Evolutionary conservation across 2,797 vertebrate genomes (phyloP), one percentile per base, ranked within the genome.

Genomic region (Manis crassicaudata): DNA sequence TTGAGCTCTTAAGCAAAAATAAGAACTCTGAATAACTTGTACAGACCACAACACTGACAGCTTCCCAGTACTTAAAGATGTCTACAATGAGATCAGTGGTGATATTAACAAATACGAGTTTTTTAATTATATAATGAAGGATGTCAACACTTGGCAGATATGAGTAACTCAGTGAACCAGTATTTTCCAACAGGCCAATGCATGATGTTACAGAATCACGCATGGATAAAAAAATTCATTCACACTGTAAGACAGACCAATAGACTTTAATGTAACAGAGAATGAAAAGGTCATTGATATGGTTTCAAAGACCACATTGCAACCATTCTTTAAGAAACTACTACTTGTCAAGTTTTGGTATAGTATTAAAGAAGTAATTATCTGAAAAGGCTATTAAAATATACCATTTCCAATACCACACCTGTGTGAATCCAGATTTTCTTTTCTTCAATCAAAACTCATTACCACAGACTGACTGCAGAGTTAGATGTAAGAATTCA

Each of bases 241-340:
- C 56, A 86, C 0, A 21, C 35, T 79, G 16, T 3, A 68, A 90
- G 54, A 86, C 6, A 91, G 18, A 93, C 32, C 40, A 75, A 93
- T 13, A 60, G 17, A 94, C 65, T 77, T 91, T 80, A 94, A 90
- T 82, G 29, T 43, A 82, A 62, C 2, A 67, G 13, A 89, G 27
- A 18, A 79, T 62, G 60, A 73, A 82, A 92, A 94, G 25, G n/a
- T 91, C 75, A 95, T 0, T n/a, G 21, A 86, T 17, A 68, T 25
- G 20, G 10, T 83, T 96, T 97, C 29, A 90, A 96, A 96, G 43
- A 89, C 65, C 32, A 95, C 43, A 83, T 10, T 87, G 58, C 37
- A 65, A 80, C 23, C 73, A 84, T 84, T 5, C 13, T 88, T 88
- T 56, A 89, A 89, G 73, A 95, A 94, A 90, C 58, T 72, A 81